Conservation (phyloP, 2,797 vertebrate genomes). For the Peromyscus melanophrys region DNA sequence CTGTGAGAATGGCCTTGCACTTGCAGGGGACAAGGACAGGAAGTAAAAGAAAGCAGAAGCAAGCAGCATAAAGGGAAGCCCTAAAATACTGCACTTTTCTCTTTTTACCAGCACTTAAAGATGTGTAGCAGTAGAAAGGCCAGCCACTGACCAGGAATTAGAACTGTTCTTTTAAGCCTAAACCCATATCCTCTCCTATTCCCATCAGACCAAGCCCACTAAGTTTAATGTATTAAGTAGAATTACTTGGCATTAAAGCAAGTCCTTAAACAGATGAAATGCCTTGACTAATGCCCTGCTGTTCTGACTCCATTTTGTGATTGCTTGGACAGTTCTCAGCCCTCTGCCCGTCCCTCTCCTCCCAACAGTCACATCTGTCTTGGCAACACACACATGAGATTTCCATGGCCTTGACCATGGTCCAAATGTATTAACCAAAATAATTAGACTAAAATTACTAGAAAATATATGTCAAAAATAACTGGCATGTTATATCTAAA, state of each 20-base stretch:
- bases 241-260: slow-evolving; percentile 10
- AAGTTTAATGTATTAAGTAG: background rate
- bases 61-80: background rate
- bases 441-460: background rate
- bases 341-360: background rate
- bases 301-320: background rate
- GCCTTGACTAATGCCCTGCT: background rate
- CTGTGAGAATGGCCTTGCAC: background rate
- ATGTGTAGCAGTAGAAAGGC: background rate
- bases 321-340: background rate
- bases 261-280: background rate
- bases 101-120: slow-evolving; percentile 42
- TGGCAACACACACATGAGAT: background rate
- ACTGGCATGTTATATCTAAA: background rate
- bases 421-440: background rate
- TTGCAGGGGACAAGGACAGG: background rate
- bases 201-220: background rate
- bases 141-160: background rate
- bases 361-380: background rate
- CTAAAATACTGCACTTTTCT: slow-evolving; percentile 34
- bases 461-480: background rate
- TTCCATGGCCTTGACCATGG: background rate
- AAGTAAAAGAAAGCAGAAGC: slow-evolving; percentile 13
- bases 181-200: background rate
- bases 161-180: background rate